phyloP scores from a whole-genome alignment of 2,113 vertebrate genomes.

The Equus przewalskii region DNA sequence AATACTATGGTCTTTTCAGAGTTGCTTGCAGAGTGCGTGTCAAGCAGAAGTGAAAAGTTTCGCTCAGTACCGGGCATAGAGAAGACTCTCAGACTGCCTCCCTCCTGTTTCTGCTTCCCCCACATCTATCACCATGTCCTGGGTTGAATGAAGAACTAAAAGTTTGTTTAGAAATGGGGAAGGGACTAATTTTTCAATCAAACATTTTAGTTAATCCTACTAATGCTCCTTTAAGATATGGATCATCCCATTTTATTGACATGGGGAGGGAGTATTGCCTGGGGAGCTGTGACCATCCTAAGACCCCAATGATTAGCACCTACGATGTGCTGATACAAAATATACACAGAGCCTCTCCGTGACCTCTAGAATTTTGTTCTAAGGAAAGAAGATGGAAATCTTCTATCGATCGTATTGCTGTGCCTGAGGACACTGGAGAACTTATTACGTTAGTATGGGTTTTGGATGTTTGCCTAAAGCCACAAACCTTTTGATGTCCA shows the following conservation, averaged over 20 bases:
- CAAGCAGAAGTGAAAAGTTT: neutral
- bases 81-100: neutral
- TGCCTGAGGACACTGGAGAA: conserved; percentile 37
- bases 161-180: neutral
- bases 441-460: conserved; percentile 44
- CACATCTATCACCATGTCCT: neutral
- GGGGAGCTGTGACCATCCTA: neutral
- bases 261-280: neutral
- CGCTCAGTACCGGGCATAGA: neutral
- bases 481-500: conserved; percentile 58
- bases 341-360: neutral
- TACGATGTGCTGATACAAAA: neutral
- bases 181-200: conserved; percentile 27
- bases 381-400: conserved; percentile 42
- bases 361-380: conserved; percentile 54
- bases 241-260: neutral
- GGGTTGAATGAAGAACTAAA: neutral
- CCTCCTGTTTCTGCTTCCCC: neutral
- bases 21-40: neutral
- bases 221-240: neutral
- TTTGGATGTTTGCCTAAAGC: conserved; percentile 64
- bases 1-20: neutral
- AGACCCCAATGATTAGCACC: neutral
- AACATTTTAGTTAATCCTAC: neutral
- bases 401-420: neutral